Conservation (phyloP, 2,888 invertebrate genomes). For the Ditula angustiorana region DNA sequence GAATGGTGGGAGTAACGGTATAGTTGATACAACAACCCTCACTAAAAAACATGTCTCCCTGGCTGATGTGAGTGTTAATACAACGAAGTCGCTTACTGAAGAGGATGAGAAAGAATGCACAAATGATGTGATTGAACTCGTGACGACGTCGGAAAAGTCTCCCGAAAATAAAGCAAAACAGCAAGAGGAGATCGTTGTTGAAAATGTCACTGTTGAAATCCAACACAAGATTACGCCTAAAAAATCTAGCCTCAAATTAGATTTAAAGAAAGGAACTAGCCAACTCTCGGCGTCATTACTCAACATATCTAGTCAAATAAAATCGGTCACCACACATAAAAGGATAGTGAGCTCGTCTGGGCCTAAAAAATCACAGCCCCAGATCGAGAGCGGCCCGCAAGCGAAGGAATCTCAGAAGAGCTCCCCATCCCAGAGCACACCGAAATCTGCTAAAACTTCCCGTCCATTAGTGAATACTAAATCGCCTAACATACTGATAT, state of each 20-base stretch:
- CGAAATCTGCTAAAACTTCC: conserved; percentile 76
- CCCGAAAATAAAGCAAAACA: conserved; percentile 50
- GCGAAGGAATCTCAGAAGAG: conserved; percentile 61
- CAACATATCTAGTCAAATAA: conserved; percentile 82
- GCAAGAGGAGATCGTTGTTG: conserved; percentile 66
- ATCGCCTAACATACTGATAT: conserved; percentile 93
- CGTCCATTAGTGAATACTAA: conserved; percentile 86
- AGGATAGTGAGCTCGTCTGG: conserved; percentile 76
- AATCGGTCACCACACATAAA: conserved; percentile 80
- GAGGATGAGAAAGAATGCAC: conserved; percentile 61
- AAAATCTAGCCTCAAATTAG: conserved; percentile 77
- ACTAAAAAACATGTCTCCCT: conserved; percentile 63
- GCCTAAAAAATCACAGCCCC: conserved; percentile 71
- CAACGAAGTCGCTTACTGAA: conserved; percentile 70
- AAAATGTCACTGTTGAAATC: conserved; percentile 81
- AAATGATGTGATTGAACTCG: conserved; percentile 46
- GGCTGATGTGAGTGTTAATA: conserved; percentile 77
- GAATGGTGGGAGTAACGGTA: conserved; percentile 70
- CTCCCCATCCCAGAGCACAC: conserved; percentile 63
- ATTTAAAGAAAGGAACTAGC: conserved; percentile 78
- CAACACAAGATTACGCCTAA: conserved; percentile 81
- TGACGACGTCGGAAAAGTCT: conserved; percentile 50
- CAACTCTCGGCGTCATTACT: conserved; percentile 74
- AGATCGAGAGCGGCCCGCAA: conserved; percentile 59
- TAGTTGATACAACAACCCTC: conserved; percentile 57